Percentiles rank a stretch among this genome's conserved stretches.
Evolutionary conservation across 2,797 vertebrate species (phyloP).

Genomic region (Amniataba percoides): DNA sequence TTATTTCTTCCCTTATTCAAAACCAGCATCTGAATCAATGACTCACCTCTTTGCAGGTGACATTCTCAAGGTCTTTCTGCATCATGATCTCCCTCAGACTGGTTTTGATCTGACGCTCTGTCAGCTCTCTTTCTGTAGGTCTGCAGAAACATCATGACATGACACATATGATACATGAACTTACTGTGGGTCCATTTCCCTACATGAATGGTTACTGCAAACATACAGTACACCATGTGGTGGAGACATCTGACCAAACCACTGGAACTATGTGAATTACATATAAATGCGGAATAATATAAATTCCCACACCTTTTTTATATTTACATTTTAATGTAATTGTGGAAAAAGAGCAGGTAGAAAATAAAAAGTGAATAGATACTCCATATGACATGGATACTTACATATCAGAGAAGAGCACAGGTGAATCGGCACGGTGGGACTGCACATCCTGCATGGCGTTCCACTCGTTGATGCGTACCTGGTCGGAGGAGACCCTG

Average conservation of each 20-base stretch:
- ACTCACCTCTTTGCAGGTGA: conserved; percentile 94
- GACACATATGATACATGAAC: background rate
- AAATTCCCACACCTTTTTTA: background rate
- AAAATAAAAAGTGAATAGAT: background rate
- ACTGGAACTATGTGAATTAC: background rate
- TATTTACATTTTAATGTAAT: background rate
- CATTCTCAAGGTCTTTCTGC: conserved; percentile 97
- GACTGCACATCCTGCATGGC: conserved; percentile 98
- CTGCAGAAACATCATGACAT: conserved; percentile 75
- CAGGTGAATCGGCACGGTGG: conserved; percentile 94
- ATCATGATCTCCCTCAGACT: conserved; percentile 97
- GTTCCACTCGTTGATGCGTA: conserved; percentile 98
- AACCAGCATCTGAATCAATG: background rate
- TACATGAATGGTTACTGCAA: background rate
- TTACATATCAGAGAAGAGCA: conserved; percentile 96
- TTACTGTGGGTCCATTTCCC: background rate
- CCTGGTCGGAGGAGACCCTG: conserved; percentile 94
- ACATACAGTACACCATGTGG: background rate
- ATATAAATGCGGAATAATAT: background rate
- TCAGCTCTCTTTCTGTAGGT: conserved; percentile 95
- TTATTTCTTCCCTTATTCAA: background rate
- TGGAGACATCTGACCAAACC: background rate
- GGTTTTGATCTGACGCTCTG: conserved; percentile 93
- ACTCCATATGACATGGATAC: conserved; percentile 3
- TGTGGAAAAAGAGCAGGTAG: background rate